Base-by-base conservation (phyloP, 2,888 invertebrate genomes). In the Dasysyrphus tricinctus region DNA sequence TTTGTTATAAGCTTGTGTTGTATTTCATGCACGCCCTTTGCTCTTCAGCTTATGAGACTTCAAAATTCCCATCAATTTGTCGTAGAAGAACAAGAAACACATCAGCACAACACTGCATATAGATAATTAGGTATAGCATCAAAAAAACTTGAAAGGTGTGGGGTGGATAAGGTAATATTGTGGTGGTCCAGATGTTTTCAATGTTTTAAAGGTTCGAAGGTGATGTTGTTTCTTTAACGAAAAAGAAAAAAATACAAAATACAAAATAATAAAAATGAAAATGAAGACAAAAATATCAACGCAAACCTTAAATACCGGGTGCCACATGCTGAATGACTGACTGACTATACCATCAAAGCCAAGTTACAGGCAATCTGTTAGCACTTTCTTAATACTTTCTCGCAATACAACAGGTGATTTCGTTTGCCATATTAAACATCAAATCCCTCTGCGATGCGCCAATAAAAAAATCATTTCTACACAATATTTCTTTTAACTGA, bases 351-450 rank as follows among this genome's bases (percentile, higher is more conserved):
- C 19, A 54, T 39, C 12, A 51, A 19, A 34, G 39, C 24, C 24
- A 54, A 51, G 24, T 24, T 42, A n/a, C 51, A 56, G n/a, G 37
- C 54, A 65, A 75, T 75, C 54, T 65, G 44, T 75, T 56, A 75
- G 65, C 65, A 65, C 75, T 56, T 56, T 65, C 56, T 56, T 65
- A 44, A 65, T 65, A 75, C 42, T 51, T 39, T n/a, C 8, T 61
- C 39, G 61, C 61, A 32, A 73, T 39, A 69, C 56, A 67, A 76
- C 76, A 76, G 76, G 76, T 76, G 76, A 67, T 67, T 76, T 61
- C 37, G 49, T 51, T 42, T 19, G 75, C 54, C 65, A 77, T 77
- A 77, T 69, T 69, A 77, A 67, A 57, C 76, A 77, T 67, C 76
- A 67, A 59, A 59, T 34, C 49, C 67, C 61, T 32, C 19, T 61